These are phyloP conservation scores for Corythucha ciliata DNA, from an alignment of 2,888 invertebrate species.

Conservation along the genomic window DNA sequence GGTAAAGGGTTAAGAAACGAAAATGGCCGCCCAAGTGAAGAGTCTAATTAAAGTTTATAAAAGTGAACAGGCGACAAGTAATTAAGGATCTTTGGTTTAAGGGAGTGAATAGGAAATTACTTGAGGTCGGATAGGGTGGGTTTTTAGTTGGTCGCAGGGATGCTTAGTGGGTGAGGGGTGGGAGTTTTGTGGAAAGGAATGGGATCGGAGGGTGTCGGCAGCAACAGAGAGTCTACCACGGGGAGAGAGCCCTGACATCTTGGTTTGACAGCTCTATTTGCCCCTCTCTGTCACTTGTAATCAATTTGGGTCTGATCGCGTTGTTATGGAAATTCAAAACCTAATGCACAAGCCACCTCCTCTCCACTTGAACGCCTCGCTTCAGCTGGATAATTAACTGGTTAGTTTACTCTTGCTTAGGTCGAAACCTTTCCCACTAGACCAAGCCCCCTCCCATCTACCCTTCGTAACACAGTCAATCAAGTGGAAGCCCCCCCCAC, in stretches of 20 bases:
- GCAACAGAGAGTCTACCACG: conserved; percentile 17
- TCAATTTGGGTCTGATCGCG: conserved; percentile 26
- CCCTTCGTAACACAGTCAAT: no score
- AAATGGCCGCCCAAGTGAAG: conserved; percentile 16
- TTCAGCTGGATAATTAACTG: no score
- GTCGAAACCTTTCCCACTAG: not conserved
- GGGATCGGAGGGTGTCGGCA: not conserved
- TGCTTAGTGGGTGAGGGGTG: not conserved
- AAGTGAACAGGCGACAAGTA: conserved; percentile 22
- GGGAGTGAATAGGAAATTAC: conserved; percentile 23
- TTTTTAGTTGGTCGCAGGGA: not conserved
- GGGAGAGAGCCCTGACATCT: conserved; percentile 11
- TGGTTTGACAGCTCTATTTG: conserved; percentile 31
- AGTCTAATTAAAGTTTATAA: conserved; percentile 23
- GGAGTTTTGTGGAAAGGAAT: not conserved
- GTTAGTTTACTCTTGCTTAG: no score
- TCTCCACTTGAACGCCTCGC: not conserved
- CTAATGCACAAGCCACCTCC: conserved; percentile 5
- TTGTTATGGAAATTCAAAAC: conserved; percentile 29
- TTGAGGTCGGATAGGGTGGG: conserved; percentile 6
- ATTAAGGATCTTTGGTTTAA: conserved; percentile 21
- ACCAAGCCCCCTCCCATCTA: not conserved
- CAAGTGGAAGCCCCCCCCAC: no score
- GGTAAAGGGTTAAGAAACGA: no score
- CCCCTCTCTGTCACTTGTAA: conserved; percentile 28